A percentile compares a stretch with the other conserved stretches of the same genome.
These are phyloP conservation scores for Drosophila miranda DNA, from an alignment of 1,140 invertebrate genomes.

Conservation along the genomic window DNA sequence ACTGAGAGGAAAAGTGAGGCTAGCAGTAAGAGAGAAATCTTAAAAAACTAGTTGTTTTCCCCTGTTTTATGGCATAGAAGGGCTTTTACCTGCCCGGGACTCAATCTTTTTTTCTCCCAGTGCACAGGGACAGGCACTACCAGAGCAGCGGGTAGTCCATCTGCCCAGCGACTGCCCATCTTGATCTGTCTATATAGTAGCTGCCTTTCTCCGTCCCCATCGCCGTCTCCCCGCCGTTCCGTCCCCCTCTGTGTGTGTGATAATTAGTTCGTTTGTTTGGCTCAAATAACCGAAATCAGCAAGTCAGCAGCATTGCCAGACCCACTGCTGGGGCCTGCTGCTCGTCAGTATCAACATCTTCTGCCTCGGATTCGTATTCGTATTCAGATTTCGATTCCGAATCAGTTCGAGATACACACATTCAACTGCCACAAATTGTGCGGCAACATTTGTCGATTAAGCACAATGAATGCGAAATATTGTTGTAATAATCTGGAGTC, in stretches of 20 bases:
- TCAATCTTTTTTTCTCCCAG: background rate
- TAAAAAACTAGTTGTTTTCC: no score
- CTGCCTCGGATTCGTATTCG: conserved; percentile 16
- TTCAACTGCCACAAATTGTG: conserved; percentile 63
- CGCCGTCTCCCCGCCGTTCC: background rate
- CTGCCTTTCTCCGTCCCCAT: background rate
- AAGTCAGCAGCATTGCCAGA: conserved; percentile 48
- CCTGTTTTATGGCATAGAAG: no score
- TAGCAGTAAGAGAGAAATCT: no score
- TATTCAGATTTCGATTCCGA: conserved; percentile 3
- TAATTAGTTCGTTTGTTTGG: conserved; percentile 79
- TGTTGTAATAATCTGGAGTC: conserved; percentile 67
- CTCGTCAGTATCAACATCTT: conserved; percentile 40
- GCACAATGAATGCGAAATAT: conserved; percentile 77
- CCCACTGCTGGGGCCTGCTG: conserved; percentile 57
- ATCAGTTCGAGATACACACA: conserved; percentile 3
- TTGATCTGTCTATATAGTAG: conserved; percentile 7
- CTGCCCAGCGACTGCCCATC: conserved; percentile 32
- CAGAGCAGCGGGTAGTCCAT: conserved; percentile 38
- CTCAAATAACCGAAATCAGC: conserved; percentile 61
- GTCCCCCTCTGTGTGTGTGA: conserved; percentile 41
- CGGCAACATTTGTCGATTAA: conserved; percentile 73
- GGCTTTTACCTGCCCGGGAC: no score
- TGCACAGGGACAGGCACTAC: conserved; percentile 20
- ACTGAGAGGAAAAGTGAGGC: no score